phyloP scores from a whole-genome alignment of 2,888 invertebrate species.

The Pimpla rufipes region DNA sequence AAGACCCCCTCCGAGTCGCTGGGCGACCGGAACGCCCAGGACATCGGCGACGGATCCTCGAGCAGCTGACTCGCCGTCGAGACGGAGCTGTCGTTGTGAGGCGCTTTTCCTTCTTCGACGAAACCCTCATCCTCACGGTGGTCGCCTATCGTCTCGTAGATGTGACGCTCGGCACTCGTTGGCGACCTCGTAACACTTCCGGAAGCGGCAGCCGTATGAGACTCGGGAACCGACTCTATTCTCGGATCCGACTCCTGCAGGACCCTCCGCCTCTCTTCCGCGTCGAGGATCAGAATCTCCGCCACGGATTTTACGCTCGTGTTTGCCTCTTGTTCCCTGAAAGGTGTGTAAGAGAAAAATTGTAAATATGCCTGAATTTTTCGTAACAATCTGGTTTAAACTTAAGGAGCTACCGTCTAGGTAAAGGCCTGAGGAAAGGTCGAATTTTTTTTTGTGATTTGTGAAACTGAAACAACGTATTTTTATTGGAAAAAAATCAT shows the following conservation, averaged over 20 bases:
- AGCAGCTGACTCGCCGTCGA: slow-evolving; percentile 83
- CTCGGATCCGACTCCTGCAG: slow-evolving; percentile 68
- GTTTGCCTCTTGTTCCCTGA: slow-evolving; percentile 77
- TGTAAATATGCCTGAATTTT: no score
- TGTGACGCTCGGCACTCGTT: slow-evolving; percentile 68
- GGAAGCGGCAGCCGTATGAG: neutral
- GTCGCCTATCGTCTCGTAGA: slow-evolving; percentile 76
- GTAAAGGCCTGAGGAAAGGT: no score
- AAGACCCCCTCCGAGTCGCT: slow-evolving; percentile 82
- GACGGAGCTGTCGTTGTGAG: slow-evolving; percentile 83
- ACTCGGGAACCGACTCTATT: slow-evolving; percentile 17
- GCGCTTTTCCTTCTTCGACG: slow-evolving; percentile 70
- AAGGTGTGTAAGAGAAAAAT: slow-evolving; percentile 1
- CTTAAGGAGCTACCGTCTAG: no score
- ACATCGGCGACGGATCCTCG: slow-evolving; percentile 83
- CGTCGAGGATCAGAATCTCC: slow-evolving; percentile 80
- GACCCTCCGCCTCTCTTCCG: slow-evolving; percentile 78
- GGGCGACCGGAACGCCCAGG: slow-evolving; percentile 82
- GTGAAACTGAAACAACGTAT: no score
- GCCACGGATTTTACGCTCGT: slow-evolving; percentile 78
- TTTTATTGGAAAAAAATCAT: no score
- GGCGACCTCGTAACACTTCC: slow-evolving; percentile 39
- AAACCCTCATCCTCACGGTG: slow-evolving; percentile 67
- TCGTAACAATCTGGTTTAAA: no score
- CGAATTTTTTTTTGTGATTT: no score